Evolutionary conservation across 2,888 invertebrate genomes (phyloP), one percentile per base, ranked within the genome.

Genomic region (Galerucella calmariensis): DNA sequence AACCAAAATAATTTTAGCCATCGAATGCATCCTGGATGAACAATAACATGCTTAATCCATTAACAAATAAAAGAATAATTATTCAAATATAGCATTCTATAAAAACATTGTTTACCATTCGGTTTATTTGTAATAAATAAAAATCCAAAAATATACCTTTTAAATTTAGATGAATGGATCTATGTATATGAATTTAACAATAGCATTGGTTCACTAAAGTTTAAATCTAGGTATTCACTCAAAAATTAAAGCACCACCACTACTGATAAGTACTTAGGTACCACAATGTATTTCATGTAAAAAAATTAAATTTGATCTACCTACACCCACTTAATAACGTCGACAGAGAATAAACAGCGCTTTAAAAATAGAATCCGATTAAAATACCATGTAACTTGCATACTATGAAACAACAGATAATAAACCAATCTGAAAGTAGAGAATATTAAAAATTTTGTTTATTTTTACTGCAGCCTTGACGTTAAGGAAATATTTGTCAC

Each of bases 351-450:
- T 65, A 46, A 65, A 65, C 63, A 65, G 10, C 27, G 46, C 12
- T 65, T 12, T 72, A 72, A 72, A 72, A 72, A 72, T 72, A 72
- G 72, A 66, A 72, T 48, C 24, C 53, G 59, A 72, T 72, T 72
- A 72, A 71, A 71, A 71, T 35, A 65, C 65, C 14, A 59, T 72
- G 61, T 67, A 58, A 72, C 56, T 59, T 72, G 66, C 66, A 72
- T 66, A 71, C 56, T 56, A 66, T 16, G 10, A 16, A 71, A 24
- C 41, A 59, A 72, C 27, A 72, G 72, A 72, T 72, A 72, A 65
- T 41, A 46, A 66, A 56, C 46, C 66, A 44, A 20, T 44, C 63
- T 65, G 63, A 20, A 65, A 65, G 46, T 44, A 65, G 10, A 10
- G 16, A 44, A 65, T 65, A 44, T 65, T 65, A 41, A 46, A 16